Conservation (phyloP, 2,797 vertebrate species). For the Parauchenoglanis punctatus region DNA sequence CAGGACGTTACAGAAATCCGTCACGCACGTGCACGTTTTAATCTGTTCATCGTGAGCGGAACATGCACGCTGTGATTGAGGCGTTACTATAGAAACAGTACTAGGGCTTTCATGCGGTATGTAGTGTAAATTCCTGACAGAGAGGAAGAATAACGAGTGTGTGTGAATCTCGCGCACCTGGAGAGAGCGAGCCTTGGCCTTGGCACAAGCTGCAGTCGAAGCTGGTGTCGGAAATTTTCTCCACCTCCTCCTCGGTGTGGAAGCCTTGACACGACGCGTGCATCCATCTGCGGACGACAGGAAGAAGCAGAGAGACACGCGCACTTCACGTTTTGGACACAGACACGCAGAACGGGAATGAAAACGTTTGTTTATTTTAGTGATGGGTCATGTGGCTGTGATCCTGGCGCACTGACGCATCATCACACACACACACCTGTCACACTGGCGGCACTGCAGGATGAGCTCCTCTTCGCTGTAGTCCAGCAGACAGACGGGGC, state of each 20-base stretch:
- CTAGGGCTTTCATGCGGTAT: too few relatives aligned
- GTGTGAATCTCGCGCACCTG: constrained; percentile 75
- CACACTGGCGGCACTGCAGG: constrained; percentile 94
- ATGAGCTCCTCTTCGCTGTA: constrained; percentile 94
- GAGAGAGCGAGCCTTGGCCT: constrained; percentile 82
- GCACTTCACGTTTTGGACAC: neutral
- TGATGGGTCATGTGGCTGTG: neutral
- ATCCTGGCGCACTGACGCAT: neutral
- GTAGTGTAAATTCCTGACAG: neutral
- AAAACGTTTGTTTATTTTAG: neutral
- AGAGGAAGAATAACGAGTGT: neutral
- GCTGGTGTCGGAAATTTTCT: constrained; percentile 88
- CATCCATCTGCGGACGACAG: constrained; percentile 87
- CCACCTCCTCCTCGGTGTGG: constrained; percentile 92
- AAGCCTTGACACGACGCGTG: constrained; percentile 94
- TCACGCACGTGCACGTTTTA: too few relatives aligned
- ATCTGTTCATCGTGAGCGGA: neutral
- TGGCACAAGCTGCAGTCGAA: constrained; percentile 97
- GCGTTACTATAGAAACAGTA: constrained; percentile 1
- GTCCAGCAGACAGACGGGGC: constrained; percentile 87
- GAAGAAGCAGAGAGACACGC: neutral
- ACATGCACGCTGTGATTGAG: neutral
- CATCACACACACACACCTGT: constrained; percentile 77
- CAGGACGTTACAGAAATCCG: neutral
- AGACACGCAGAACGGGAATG: neutral